Conservation (phyloP, 2,113 vertebrate genomes). For the Galbula dea region DNA sequence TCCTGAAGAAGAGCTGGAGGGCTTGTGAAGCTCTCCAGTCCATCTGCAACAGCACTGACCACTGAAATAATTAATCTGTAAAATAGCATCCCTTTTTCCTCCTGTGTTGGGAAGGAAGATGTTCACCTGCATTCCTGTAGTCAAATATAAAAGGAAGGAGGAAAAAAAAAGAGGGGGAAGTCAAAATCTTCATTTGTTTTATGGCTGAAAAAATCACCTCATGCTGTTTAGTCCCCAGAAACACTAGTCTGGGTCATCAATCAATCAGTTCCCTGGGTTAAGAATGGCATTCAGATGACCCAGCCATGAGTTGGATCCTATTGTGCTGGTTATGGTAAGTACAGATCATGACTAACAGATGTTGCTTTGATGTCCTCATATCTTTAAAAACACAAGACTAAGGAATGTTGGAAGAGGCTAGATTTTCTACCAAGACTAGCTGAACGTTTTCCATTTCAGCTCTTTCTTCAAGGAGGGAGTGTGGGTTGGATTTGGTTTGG, state of each 20-base stretch:
- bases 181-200: not conserved
- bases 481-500: not conserved
- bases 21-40: not conserved
- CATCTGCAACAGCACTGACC: not conserved
- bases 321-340: slow-evolving; percentile 34
- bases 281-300: not conserved
- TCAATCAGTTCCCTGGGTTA: not conserved
- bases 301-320: not conserved
- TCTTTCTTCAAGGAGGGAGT: not conserved
- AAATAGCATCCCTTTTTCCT: not conserved
- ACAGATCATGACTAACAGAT: slow-evolving; percentile 32
- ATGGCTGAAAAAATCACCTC: not conserved
- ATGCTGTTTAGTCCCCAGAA: not conserved
- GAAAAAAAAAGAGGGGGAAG: not conserved
- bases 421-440: not conserved
- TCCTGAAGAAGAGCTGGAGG: not conserved
- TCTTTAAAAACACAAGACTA: slow-evolving; percentile 21
- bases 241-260: not conserved
- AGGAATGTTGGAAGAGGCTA: slow-evolving; percentile 6
- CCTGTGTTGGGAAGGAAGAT: fast-evolving
- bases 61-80: not conserved
- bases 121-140: not conserved
- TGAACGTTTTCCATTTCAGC: slow-evolving; percentile 10
- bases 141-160: not conserved
- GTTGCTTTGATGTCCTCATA: slow-evolving; percentile 24